Evolutionary conservation across 2,113 vertebrate genomes (phyloP).

Genomic region (Peucedramus taeniatus): DNA sequence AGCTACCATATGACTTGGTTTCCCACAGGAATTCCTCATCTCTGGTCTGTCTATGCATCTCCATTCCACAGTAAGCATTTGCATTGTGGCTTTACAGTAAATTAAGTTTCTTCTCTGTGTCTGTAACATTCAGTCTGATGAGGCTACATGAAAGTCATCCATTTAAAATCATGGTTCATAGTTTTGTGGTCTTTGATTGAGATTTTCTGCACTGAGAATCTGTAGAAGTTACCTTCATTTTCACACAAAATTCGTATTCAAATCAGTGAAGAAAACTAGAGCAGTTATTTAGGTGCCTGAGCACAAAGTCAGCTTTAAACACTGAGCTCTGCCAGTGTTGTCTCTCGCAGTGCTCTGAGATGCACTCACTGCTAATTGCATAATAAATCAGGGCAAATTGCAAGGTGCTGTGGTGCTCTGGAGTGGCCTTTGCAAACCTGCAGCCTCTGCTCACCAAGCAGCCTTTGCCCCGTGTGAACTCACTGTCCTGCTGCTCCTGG

Average conservation of each 20-base stretch:
- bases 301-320: not conserved
- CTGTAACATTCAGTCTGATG: not conserved
- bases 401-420: not conserved
- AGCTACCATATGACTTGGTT: not conserved
- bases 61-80: not conserved
- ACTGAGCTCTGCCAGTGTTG: not conserved
- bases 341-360: not conserved
- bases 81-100: not conserved
- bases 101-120: not conserved
- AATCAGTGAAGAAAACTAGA: not conserved
- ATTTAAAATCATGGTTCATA: not conserved
- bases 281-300: not conserved
- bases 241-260: not conserved
- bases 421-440: not conserved
- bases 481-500: not conserved
- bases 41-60: not conserved
- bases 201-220: not conserved
- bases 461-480: not conserved
- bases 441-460: not conserved
- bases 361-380: not conserved
- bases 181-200: not conserved
- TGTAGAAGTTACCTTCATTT: not conserved
- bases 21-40: not conserved
- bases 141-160: not conserved
- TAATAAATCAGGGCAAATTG: conserved; percentile 22